Evolutionary conservation across 2,888 invertebrate genomes (phyloP).

Genomic region (Chalcis sispes): DNA sequence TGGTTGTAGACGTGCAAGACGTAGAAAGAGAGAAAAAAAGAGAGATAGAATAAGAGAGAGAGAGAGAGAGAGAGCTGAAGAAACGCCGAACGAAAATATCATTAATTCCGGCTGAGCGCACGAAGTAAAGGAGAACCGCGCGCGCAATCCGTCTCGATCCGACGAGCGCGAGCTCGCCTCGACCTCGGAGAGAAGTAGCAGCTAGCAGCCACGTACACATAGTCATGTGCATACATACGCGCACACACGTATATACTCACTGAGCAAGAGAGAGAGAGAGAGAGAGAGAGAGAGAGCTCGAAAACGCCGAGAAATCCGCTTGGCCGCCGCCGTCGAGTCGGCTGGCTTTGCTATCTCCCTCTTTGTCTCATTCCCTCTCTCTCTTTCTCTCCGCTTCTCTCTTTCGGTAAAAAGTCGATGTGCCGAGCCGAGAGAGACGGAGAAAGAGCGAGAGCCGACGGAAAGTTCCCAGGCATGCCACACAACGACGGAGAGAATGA

Average conservation of each 20-base stretch:
- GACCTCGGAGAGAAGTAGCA: conserved; percentile 35
- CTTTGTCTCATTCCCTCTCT: conserved; percentile 14
- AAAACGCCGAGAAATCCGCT: conserved; percentile 56
- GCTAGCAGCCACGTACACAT: background rate
- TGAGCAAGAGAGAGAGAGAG: background rate
- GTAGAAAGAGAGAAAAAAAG: background rate
- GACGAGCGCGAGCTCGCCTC: conserved; percentile 45
- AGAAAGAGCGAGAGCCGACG: conserved; percentile 59
- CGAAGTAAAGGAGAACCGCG: conserved; percentile 47
- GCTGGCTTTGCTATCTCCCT: conserved; percentile 1
- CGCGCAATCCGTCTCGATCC: conserved; percentile 57
- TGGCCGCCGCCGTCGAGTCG: conserved; percentile 48
- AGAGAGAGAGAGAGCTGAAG: conserved; percentile 10
- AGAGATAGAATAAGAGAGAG: conserved; percentile 10
- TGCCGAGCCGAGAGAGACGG: no score
- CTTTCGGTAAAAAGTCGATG: conserved; percentile 56
- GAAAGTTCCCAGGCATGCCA: conserved; percentile 69
- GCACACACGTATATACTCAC: background rate
- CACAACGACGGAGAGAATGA: background rate
- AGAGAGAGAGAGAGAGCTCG: conserved; percentile 17
- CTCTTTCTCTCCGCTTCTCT: conserved; percentile 22
- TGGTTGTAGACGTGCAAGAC: no score
- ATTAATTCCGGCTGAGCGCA: conserved; percentile 56
- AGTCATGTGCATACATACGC: background rate
- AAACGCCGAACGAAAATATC: conserved; percentile 55